Evolutionary conservation across 2,888 invertebrate species (phyloP), one percentile per base, ranked within the genome.

Genomic region (Agapostemon virescens): DNA sequence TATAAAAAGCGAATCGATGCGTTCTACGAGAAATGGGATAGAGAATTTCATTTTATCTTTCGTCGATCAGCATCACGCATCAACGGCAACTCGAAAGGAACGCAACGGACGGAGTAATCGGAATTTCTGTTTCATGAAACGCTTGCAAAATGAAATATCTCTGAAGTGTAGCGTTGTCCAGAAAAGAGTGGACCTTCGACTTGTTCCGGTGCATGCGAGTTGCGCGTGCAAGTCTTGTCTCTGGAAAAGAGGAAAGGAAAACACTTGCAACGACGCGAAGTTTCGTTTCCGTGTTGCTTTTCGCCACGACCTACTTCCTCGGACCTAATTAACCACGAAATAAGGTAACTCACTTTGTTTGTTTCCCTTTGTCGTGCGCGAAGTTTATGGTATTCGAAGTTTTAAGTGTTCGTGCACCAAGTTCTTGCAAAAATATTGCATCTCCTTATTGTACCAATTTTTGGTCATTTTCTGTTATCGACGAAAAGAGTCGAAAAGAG

Each of bases 301-400:
- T 30, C 58, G 20, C 71, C 58, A 9, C 80, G 87, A 85, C 86
- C 83, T 74, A 85, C 66, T 88, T 88, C 70, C 79, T 63, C 52
- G 71, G 67, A 83, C 86, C 82, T 88, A 86, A 87, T 87, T 87
- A 88, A 83, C 81, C 38, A 78, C 67, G 77, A 78, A 85, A 74
- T 77, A 71, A 79, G 61, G 74, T 20, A 61, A 63, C 69, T 68
- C 63, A 52, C 75, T 69, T 77, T 75, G 64, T 85, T 87, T 77
- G 70, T 83, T 85, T 83, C 66, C 68, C 73, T 79, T 73, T 66
- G 17, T 42, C 69, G 30, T n/a, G 11, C 58, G 20, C 30, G 7
- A 30, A 58, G 20, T 20, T 58, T 58, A 58, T 11, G 58, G 30
- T 33, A 17, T 58, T 17, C 7, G 26, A 26, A 58, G 26, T 26